Percentiles rank a stretch among this genome's conserved stretches.
Evolutionary conservation across 2,888 invertebrate species (phyloP).

Genomic region (Zaprionus obscuricornis): DNA sequence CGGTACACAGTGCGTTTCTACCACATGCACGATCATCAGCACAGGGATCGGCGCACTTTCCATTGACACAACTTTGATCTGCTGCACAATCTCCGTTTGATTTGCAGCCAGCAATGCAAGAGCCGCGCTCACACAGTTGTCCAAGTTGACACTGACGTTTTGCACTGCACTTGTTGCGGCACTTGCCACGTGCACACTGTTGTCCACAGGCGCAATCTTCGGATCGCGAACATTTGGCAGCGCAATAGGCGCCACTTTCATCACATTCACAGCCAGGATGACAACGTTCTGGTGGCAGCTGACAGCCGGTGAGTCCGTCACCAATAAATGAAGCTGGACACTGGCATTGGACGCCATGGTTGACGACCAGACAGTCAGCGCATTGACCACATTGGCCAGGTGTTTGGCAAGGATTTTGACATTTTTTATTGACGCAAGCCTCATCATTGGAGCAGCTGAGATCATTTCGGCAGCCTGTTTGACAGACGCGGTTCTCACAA

Average conservation of each 20-base stretch:
- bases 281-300: constrained; percentile 88
- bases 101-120: constrained; percentile 91
- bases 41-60: constrained; percentile 89
- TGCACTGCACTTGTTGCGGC: constrained; percentile 88
- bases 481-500: constrained; percentile 93
- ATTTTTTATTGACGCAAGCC: constrained; percentile 92
- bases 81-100: constrained; percentile 91
- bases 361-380: constrained; percentile 91
- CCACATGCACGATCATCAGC: constrained; percentile 89
- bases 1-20: constrained; percentile 90
- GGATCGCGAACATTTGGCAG: constrained; percentile 87
- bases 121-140: constrained; percentile 89
- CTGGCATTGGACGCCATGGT: constrained; percentile 93
- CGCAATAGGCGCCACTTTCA: constrained; percentile 90
- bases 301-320: constrained; percentile 91
- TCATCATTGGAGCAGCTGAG: constrained; percentile 89
- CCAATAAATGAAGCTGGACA: constrained; percentile 92
- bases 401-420: constrained; percentile 90
- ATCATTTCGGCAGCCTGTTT: constrained; percentile 94
- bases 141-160: constrained; percentile 89
- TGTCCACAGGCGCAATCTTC: constrained; percentile 93
- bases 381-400: constrained; percentile 91
- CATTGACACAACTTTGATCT: constrained; percentile 89
- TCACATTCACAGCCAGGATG: constrained; percentile 92
- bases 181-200: constrained; percentile 89